A percentile compares a stretch with the other conserved stretches of the same genome.
phyloP scores from a whole-genome alignment of 2,888 invertebrate species.

The Galeruca laticollis region DNA sequence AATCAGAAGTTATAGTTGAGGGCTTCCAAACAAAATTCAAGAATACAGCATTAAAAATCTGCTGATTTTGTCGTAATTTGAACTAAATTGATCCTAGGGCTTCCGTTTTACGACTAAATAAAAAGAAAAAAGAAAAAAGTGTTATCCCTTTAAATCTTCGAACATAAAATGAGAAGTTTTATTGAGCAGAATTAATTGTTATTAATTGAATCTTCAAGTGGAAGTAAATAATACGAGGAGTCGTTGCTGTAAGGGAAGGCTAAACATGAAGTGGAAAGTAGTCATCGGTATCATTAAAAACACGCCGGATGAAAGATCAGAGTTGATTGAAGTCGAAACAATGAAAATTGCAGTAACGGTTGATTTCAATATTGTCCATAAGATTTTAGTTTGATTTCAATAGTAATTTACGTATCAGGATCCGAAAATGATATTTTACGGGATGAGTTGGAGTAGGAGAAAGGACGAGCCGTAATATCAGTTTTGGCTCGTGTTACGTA shows the following conservation, averaged over 20 bases:
- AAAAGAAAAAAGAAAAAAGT: slow-evolving; percentile 6
- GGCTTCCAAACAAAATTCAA: background rate
- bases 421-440: no score
- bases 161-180: slow-evolving; percentile 8
- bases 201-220: slow-evolving; percentile 13
- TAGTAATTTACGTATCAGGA: no score
- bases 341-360: background rate
- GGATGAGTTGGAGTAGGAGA: no score
- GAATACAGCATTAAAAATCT: background rate
- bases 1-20: background rate
- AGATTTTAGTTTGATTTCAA: no score
- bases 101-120: background rate
- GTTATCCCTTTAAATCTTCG: background rate
- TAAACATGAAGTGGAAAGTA: background rate
- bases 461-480: no score
- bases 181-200: slow-evolving; percentile 12
- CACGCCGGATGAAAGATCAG: background rate
- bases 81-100: background rate
- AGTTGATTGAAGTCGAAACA: background rate
- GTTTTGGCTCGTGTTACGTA: no score
- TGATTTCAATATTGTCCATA: no score
- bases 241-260: background rate
- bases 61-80: background rate
- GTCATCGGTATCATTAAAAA: background rate
- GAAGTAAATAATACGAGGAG: background rate